Conservation (phyloP, 2,797 vertebrate species). For the Lycodopsis pacificus region DNA sequence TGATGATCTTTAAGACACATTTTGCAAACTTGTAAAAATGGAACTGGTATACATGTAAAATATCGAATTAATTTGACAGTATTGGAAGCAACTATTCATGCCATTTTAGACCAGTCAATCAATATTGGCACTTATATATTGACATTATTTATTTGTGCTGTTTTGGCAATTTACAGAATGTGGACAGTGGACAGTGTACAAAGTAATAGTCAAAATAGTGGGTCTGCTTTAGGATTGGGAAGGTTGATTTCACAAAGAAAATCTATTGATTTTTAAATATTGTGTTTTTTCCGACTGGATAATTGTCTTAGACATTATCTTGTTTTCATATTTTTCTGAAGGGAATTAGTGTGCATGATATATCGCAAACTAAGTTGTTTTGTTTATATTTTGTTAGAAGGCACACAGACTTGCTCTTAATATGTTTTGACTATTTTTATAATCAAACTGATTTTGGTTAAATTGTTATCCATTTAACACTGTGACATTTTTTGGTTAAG, state of each 20-base stretch:
- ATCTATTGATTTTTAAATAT: neutral
- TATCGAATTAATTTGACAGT: neutral
- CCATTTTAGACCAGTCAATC: constrained; percentile 3
- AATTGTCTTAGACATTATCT: constrained; percentile 4
- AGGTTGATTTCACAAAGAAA: constrained; percentile 23
- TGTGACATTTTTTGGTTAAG: neutral
- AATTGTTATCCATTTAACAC: neutral
- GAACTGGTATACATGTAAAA: constrained; percentile 15
- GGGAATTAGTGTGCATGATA: neutral
- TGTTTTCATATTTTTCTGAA: constrained; percentile 26
- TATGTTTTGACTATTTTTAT: neutral
- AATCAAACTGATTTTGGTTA: neutral
- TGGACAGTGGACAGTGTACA: neutral
- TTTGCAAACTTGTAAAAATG: constrained; percentile 52
- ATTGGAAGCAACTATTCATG: neutral
- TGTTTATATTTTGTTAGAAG: neutral
- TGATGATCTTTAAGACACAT: constrained; percentile 18
- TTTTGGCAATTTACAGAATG: constrained; percentile 57
- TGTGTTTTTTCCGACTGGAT: neutral
- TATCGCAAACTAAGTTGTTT: neutral
- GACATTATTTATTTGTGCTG: constrained; percentile 26
- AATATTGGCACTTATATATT: neutral
- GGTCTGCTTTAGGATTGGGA: constrained; percentile 35
- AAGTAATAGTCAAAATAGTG: neutral
- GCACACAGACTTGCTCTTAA: constrained; percentile 38